Conservation (phyloP, 2,113 vertebrate genomes). For the Cheilinus undulatus region DNA sequence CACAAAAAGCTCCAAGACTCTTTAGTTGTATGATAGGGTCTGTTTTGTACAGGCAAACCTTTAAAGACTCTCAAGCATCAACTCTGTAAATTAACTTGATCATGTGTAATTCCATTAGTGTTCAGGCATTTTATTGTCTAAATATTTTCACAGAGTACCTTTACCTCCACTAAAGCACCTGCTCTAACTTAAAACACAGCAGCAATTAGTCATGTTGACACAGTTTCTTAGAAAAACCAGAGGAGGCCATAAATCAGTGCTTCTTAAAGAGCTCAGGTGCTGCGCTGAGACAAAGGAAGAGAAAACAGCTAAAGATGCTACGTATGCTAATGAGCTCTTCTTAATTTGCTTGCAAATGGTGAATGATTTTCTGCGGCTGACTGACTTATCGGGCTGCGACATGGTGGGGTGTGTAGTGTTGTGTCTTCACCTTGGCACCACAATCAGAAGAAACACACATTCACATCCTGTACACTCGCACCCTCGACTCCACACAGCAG, state of each 20-base stretch:
- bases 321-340: slow-evolving; percentile 80
- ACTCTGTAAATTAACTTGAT: not conserved
- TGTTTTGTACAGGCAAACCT: no score
- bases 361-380: slow-evolving; percentile 81
- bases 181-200: slow-evolving; percentile 58
- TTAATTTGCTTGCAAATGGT: slow-evolving; percentile 78
- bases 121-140: not conserved
- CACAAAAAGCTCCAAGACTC: no score
- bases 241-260: slow-evolving; percentile 73
- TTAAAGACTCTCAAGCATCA: no score
- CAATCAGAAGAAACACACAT: slow-evolving; percentile 72
- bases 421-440: slow-evolving; percentile 65
- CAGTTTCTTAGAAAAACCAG: slow-evolving; percentile 71
- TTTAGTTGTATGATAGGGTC: no score
- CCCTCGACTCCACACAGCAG: slow-evolving; percentile 57
- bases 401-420: slow-evolving; percentile 62
- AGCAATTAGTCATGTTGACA: slow-evolving; percentile 80
- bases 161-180: slow-evolving; percentile 30
- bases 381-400: slow-evolving; percentile 80
- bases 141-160: slow-evolving; percentile 9
- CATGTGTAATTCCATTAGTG: not conserved
- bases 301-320: slow-evolving; percentile 51
- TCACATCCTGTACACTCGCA: slow-evolving; percentile 37
- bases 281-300: slow-evolving; percentile 35
- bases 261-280: slow-evolving; percentile 53